A percentile compares a stretch with the other conserved stretches of the same genome.
Evolutionary conservation across 2,113 vertebrate species (phyloP).

Genomic region (Zootoca vivipara): DNA sequence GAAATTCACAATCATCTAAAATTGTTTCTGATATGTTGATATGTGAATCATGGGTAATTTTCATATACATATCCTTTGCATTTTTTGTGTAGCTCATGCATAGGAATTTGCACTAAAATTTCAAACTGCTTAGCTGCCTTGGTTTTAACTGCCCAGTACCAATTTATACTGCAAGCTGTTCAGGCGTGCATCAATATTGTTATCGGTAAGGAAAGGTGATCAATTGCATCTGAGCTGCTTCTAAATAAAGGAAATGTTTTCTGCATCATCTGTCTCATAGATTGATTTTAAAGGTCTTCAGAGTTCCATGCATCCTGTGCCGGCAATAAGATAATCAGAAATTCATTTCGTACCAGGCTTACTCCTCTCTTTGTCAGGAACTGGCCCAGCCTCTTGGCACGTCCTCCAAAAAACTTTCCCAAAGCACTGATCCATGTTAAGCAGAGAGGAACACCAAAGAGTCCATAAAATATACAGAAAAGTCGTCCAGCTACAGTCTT

Average conservation of each 20-base stretch:
- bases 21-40: neutral
- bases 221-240: neutral
- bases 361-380: slow-evolving; percentile 93
- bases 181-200: no score
- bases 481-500: slow-evolving; percentile 90
- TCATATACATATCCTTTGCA: no score
- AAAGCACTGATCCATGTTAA: slow-evolving; percentile 97
- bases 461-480: slow-evolving; percentile 97
- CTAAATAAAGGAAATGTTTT: neutral
- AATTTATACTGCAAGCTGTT: neutral
- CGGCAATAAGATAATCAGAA: slow-evolving; percentile 18
- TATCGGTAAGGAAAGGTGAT: no score
- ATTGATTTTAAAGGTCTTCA: neutral
- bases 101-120: neutral
- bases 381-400: slow-evolving; percentile 93
- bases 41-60: neutral
- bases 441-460: slow-evolving; percentile 95
- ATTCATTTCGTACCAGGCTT: slow-evolving; percentile 82
- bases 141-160: neutral
- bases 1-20: neutral
- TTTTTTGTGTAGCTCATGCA: neutral
- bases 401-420: slow-evolving; percentile 97
- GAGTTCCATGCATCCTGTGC: neutral
- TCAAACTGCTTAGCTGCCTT: neutral
- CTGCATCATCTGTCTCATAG: neutral